phyloP scores from a whole-genome alignment of 1,140 invertebrate genomes.

The Sminthurides bifidus region DNA sequence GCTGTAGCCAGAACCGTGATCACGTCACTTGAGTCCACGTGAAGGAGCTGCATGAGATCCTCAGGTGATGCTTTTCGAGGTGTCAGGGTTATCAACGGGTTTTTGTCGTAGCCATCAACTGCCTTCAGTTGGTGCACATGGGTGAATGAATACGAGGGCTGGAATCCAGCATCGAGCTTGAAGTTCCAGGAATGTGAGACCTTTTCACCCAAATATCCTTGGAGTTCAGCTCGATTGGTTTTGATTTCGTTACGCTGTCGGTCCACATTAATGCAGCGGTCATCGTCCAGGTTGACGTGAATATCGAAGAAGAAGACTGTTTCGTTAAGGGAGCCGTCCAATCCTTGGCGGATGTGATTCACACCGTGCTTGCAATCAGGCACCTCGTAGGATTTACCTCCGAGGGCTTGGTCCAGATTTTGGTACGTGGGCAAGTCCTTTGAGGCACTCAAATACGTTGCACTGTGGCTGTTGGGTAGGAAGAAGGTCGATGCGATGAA shows the following conservation, averaged over 20 bases:
- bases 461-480: background rate
- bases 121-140: constrained; percentile 27
- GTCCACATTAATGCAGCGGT: constrained; percentile 20
- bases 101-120: constrained; percentile 15
- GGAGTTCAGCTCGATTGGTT: constrained; percentile 2
- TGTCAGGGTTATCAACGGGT: constrained; percentile 21
- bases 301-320: constrained; percentile 16
- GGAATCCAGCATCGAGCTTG: constrained; percentile 18
- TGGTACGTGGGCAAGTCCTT: too few species aligned
- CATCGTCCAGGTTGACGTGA: constrained; percentile 18
- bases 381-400: constrained; percentile 14
- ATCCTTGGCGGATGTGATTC: constrained; percentile 15
- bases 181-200: constrained; percentile 25
- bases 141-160: constrained; percentile 15
- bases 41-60: constrained; percentile 7
- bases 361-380: constrained; percentile 25
- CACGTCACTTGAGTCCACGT: constrained; percentile 6
- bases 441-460: background rate
- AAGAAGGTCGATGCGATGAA: background rate
- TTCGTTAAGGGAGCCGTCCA: background rate
- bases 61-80: constrained; percentile 5
- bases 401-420: too few species aligned
- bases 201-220: constrained; percentile 11
- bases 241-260: constrained; percentile 26
- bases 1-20: background rate